These are phyloP conservation scores for Tenthredo distinguenda DNA, from an alignment of 2,888 invertebrate genomes.

Conservation along the genomic window DNA sequence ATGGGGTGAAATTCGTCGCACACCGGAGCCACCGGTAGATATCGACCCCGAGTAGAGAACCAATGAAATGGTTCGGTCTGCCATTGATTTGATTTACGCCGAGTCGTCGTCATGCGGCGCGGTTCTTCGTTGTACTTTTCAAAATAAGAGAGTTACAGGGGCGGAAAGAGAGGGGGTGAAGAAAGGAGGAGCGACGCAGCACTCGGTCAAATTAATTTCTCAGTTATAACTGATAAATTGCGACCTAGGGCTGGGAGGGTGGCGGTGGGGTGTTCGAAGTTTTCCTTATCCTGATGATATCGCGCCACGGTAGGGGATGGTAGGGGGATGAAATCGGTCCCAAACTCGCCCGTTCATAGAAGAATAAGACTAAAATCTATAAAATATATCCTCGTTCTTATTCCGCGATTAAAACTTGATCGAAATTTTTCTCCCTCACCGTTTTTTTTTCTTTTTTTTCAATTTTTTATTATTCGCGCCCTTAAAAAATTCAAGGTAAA, in stretches of 20 bases:
- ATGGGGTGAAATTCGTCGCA: not conserved
- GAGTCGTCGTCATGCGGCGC: constrained; percentile 37
- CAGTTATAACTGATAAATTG: constrained; percentile 46
- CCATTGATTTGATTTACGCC: constrained; percentile 47
- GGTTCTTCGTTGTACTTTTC: constrained; percentile 42
- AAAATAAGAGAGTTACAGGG: constrained; percentile 43
- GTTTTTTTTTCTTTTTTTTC: not conserved
- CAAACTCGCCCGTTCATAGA: not conserved
- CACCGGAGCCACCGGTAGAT: not conserved
- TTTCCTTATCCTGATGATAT: constrained; percentile 5
- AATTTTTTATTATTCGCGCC: not conserved
- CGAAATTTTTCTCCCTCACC: not conserved
- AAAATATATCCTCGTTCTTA: not conserved
- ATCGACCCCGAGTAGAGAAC: constrained; percentile 19
- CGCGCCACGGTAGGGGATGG: not conserved
- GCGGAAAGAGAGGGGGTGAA: not conserved
- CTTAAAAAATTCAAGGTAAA: constrained; percentile 3
- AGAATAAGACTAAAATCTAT: too few relatives aligned
- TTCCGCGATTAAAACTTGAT: not conserved
- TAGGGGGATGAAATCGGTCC: not conserved
- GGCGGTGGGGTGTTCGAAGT: not conserved
- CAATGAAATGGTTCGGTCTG: constrained; percentile 38
- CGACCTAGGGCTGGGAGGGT: not conserved
- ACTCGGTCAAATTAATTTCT: constrained; percentile 46
- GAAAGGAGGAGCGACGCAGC: constrained; percentile 7